These are phyloP conservation scores for Antennarius maculatus DNA, from an alignment of 2,797 vertebrate genomes.

Conservation along the genomic window DNA sequence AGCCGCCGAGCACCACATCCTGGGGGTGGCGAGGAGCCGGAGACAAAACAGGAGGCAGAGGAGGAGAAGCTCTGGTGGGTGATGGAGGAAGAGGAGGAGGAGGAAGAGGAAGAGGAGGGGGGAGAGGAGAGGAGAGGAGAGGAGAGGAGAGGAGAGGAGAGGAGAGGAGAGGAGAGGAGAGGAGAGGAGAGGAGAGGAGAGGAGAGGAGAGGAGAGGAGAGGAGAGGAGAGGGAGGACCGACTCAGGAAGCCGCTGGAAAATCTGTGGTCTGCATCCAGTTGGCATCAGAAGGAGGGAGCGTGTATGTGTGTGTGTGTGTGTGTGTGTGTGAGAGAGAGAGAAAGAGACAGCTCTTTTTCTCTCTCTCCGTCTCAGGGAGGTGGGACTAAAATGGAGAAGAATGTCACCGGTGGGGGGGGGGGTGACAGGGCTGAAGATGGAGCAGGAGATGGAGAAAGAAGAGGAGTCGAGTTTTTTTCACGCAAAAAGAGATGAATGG, in stretches of 20 bases:
- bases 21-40: slow-evolving; percentile 58
- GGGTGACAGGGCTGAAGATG: slow-evolving; percentile 26
- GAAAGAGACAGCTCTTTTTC: slow-evolving; percentile 49
- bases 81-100: slow-evolving; percentile 28
- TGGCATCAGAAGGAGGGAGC: slow-evolving; percentile 67
- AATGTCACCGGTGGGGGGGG: slow-evolving; percentile 46
- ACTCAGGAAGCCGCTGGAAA: slow-evolving; percentile 65
- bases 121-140: slow-evolving; percentile 41
- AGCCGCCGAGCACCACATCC: slow-evolving; percentile 83
- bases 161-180: slow-evolving; percentile 28
- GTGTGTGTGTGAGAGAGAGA: slow-evolving; percentile 31
- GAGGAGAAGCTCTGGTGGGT: slow-evolving; percentile 50
- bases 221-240: slow-evolving; percentile 43
- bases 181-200: slow-evolving; percentile 36
- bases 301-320: slow-evolving; percentile 44
- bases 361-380: slow-evolving; percentile 45
- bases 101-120: slow-evolving; percentile 33
- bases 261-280: slow-evolving; percentile 71
- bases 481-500: slow-evolving; percentile 4
- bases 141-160: slow-evolving; percentile 37
- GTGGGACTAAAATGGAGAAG: slow-evolving; percentile 69
- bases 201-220: slow-evolving; percentile 37
- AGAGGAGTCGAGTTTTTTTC: slow-evolving; percentile 13
- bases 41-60: slow-evolving; percentile 46
- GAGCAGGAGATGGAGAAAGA: slow-evolving; percentile 32